Evolutionary conservation across 2,797 vertebrate species (phyloP).

Genomic region (Ceyx erithaca): DNA sequence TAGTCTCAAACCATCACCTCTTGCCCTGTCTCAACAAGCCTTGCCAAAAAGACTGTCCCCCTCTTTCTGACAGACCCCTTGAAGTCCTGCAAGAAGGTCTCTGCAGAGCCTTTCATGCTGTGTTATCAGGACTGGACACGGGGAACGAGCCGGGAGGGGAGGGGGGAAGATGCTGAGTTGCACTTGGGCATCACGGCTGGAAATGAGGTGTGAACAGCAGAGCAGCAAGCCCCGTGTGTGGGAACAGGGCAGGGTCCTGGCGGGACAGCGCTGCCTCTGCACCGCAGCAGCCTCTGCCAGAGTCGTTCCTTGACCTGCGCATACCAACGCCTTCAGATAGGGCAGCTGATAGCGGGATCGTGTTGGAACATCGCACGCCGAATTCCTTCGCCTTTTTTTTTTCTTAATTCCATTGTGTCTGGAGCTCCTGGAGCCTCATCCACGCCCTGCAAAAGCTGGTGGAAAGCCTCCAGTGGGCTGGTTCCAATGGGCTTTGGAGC

Average conservation of each 20-base stretch:
- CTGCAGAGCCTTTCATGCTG: background rate
- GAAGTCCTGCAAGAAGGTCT: background rate
- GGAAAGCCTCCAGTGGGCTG: constrained; percentile 43
- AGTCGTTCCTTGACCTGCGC: constrained; percentile 71
- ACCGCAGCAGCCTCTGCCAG: constrained; percentile 48
- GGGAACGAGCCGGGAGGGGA: background rate
- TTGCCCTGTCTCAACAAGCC: too few species aligned
- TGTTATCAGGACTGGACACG: rapidly evolving
- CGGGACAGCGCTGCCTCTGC: background rate
- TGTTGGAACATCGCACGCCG: constrained; percentile 70
- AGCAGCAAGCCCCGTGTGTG: too few species aligned
- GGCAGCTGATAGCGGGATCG: constrained; percentile 69
- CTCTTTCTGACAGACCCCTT: background rate
- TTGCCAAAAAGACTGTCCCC: background rate
- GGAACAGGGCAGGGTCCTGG: background rate
- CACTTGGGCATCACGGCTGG: background rate
- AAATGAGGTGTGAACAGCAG: rapidly evolving
- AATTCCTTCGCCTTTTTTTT: constrained; percentile 58
- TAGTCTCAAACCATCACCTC: too few species aligned
- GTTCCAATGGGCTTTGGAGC: background rate
- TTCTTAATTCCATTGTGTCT: constrained; percentile 69
- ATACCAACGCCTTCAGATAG: constrained; percentile 76
- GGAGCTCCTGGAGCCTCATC: constrained; percentile 46
- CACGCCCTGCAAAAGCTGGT: constrained; percentile 3
- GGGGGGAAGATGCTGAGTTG: background rate